Conservation (phyloP, 2,888 invertebrate species). For the Pheosia gnoma region DNA sequence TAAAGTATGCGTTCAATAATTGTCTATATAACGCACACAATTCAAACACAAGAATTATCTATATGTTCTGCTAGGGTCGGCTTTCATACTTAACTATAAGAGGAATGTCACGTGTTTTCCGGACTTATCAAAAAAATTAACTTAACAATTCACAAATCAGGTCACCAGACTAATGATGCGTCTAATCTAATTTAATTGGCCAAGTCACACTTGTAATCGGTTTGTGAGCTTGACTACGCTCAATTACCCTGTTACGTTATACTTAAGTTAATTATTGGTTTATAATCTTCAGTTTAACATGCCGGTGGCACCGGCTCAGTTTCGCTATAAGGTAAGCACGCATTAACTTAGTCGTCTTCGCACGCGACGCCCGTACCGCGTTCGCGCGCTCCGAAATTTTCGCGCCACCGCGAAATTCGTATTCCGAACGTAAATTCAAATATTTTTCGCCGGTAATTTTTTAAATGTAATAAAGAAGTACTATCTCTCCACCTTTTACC, state of each 20-base stretch:
- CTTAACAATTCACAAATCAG: slow-evolving; percentile 11
- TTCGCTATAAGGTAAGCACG: slow-evolving; percentile 56
- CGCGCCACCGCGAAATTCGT: slow-evolving; percentile 63
- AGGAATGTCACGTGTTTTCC: no score
- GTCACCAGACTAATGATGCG: slow-evolving; percentile 18
- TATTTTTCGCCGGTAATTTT: slow-evolving; percentile 32
- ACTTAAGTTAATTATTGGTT: slow-evolving; percentile 24
- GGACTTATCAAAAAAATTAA: slow-evolving; percentile 14
- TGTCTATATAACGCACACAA: no score
- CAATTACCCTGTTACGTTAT: slow-evolving; percentile 32
- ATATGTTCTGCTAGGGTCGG: no score
- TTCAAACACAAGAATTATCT: no score
- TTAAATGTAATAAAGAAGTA: slow-evolving; percentile 29
- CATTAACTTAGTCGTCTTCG: slow-evolving; percentile 64
- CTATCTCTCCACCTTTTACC: slow-evolving; percentile 33
- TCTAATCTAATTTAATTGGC: slow-evolving; percentile 28
- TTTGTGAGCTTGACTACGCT: slow-evolving; percentile 28
- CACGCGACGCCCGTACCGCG: slow-evolving; percentile 76
- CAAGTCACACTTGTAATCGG: slow-evolving; percentile 30
- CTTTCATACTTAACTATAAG: no score
- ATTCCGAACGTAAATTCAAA: slow-evolving; percentile 40
- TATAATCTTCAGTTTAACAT: slow-evolving; percentile 36
- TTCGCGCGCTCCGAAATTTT: slow-evolving; percentile 64
- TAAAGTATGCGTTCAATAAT: background rate
- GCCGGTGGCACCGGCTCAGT: slow-evolving; percentile 53